Base-by-base conservation (phyloP, 2,888 invertebrate species). In the Nomada fabriciana region DNA sequence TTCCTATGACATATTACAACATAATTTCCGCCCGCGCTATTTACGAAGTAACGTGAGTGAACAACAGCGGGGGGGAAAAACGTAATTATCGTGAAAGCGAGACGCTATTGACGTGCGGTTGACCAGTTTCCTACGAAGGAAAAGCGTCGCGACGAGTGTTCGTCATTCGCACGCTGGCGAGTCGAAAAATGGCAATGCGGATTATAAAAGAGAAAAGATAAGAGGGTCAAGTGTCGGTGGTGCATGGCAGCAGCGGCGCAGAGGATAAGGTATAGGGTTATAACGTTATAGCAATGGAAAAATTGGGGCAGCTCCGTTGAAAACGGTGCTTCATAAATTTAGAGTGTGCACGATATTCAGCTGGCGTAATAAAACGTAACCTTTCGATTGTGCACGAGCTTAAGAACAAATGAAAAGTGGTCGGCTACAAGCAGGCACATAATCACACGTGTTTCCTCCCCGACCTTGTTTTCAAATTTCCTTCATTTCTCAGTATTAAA, bases 181-280 rank as follows among this genome's bases (percentile, higher is more conserved):
- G 60, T 25, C 53, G 64, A 79, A 80, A 81, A 76, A 76, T 82
- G 76, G 75, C 67, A 63, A 70, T 78, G 60, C 67, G 70, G 79
- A 81, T 82, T 68, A 55, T 59, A 68, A 82, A 64, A 29, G 67
- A 67, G 52, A 69, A 80, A 72, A 75, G 75, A 73, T 71, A 82
- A 82, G 82, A 69, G 68, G 82, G 82, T 82, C 82, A 82, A 82
- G 81, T 71, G 82, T 68, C 76, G 70, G 69, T 71, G 47, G 61
- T 75, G 67, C 68, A 68, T 68, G 43, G 36, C 71, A 72, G 23
- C 64, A 55, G 50, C 63, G 50, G 55, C 57, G 25, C 64, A 23
- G n/a, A 29, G 20, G 43, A 36, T 36, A 36, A 36, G 36, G 72
- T 64, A 63, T 55, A 47, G 67, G 55, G 82, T 82, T 75, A 75